phyloP scores from a whole-genome alignment of 2,797 vertebrate species.

The Morus bassanus region DNA sequence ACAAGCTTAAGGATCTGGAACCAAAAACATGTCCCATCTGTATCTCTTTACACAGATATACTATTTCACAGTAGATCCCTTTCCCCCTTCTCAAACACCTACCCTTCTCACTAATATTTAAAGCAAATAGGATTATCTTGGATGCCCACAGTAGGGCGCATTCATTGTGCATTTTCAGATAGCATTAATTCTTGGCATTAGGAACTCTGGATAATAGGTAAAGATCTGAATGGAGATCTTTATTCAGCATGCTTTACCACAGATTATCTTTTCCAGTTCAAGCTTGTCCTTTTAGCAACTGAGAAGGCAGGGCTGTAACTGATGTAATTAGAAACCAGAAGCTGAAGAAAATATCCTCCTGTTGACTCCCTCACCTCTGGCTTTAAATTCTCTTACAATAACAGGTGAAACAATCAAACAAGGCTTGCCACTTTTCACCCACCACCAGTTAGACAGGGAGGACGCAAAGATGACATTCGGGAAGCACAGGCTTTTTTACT shows the following conservation, averaged over 20 bases:
- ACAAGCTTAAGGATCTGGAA: constrained; percentile 23
- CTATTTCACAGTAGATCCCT: constrained; percentile 58
- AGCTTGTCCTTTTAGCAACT: constrained; percentile 77
- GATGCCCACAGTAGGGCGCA: constrained; percentile 82
- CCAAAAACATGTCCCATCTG: constrained; percentile 25
- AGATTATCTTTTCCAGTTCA: constrained; percentile 87
- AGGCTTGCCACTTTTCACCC: not conserved
- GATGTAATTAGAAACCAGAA: constrained; percentile 73
- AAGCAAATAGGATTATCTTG: constrained; percentile 81
- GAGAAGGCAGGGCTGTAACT: constrained; percentile 67
- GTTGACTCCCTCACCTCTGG: constrained; percentile 52
- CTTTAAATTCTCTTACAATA: constrained; percentile 59
- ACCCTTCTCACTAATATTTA: constrained; percentile 79
- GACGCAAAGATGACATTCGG: not conserved
- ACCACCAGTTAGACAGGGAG: not conserved
- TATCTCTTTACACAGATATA: constrained; percentile 47
- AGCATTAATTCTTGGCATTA: constrained; percentile 85
- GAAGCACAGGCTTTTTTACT: not conserved
- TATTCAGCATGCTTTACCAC: constrained; percentile 83
- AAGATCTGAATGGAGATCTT: constrained; percentile 87
- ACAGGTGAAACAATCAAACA: constrained; percentile 53
- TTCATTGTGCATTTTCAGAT: constrained; percentile 84
- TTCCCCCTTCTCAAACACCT: constrained; percentile 71
- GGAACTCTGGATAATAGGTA: constrained; percentile 84
- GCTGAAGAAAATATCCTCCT: constrained; percentile 74